Evolutionary conservation across 2,888 invertebrate species (phyloP), one percentile per base, ranked within the genome.

Genomic region (Hemicrepidius hirtus): DNA sequence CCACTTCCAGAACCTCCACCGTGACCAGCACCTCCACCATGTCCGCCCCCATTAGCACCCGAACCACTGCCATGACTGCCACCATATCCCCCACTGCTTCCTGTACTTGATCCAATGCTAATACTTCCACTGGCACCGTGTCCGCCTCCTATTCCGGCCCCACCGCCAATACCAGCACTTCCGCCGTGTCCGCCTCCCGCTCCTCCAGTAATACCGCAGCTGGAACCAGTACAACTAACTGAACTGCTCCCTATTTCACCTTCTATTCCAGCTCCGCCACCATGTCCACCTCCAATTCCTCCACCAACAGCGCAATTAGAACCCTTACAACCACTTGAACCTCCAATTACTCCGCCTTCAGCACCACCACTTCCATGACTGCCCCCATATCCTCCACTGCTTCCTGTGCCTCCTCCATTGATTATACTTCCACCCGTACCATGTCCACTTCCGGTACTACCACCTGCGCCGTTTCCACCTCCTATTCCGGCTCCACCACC

Each of bases 301-400:
- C 50, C 50, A n/a, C 21, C 64, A 44, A 53, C 46, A 41, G 76
- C 76, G n/a, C 76, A 69, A 3, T 67, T 76, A 55, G 32, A 12
- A n/a, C 59, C 73, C 3, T 5, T 16, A 21, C 50, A 6, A 55
- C 77, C n/a, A n/a, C n/a, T n/a, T n/a, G n/a, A n/a, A n/a, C n/a
- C n/a, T n/a, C n/a, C n/a, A n/a, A n/a, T n/a, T n/a, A n/a, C n/a
- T n/a, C n/a, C n/a, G n/a, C n/a, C 78, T 59, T 76, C 20, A 50
- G 21, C 16, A 21, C 50, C 50, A 5, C 50, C n/a, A 16, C 67
- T 40, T 59, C 70, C 76, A 37, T 72, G 73, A 49, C 49, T 21
- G 12, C 20, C 20, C 4, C 49, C 21, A 6, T 7, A 2, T 49
- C 49, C 49, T 13, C 60, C 60, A 0, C 4, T 10, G 20, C 3